These are phyloP conservation scores for Beroe ovata DNA, from an alignment of 37 sponge, comb jelly and placozoan genomes.

Conservation along the genomic window DNA sequence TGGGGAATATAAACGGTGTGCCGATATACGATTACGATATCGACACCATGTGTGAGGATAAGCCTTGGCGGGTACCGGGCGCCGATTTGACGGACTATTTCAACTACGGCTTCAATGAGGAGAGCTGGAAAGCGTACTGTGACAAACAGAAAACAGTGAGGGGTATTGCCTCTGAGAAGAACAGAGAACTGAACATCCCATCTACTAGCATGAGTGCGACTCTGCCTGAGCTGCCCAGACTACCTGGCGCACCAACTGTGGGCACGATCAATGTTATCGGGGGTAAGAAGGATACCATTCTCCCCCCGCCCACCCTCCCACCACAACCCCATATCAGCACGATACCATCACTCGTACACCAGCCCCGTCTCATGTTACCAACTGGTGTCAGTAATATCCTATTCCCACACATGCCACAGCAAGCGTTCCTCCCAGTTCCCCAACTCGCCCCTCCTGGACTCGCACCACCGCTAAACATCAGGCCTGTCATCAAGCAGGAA, in stretches of 20 bases:
- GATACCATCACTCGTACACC: not conserved
- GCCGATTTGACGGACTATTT: constrained; percentile 98
- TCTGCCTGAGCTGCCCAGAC: constrained; percentile 47
- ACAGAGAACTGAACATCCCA: constrained; percentile 6
- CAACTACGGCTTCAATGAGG: constrained; percentile 98
- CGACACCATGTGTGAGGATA: constrained; percentile 77
- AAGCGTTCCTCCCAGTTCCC: constrained; percentile 34
- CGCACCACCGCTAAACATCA: constrained; percentile 8
- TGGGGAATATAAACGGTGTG: constrained; percentile 86
- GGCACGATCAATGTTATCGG: constrained; percentile 31
- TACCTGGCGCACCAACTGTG: not conserved
- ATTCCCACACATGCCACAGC: constrained; percentile 22
- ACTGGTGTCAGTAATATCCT: constrained; percentile 10
- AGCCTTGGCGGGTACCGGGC: constrained; percentile 96
- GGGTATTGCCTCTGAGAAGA: constrained; percentile 46
- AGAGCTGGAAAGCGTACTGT: constrained; percentile 93
- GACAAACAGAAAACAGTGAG: constrained; percentile 82
- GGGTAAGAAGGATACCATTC: constrained; percentile 15
- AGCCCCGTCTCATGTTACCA: constrained; percentile 12
- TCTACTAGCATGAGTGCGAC: not conserved
- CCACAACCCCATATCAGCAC: not conserved
- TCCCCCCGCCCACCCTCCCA: not conserved
- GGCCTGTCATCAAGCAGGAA: constrained; percentile 34
- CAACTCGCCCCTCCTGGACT: constrained; percentile 48
- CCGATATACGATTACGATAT: constrained; percentile 83